These are phyloP conservation scores for Aricia agestis DNA, from an alignment of 1,140 invertebrate genomes.

Conservation along the genomic window DNA sequence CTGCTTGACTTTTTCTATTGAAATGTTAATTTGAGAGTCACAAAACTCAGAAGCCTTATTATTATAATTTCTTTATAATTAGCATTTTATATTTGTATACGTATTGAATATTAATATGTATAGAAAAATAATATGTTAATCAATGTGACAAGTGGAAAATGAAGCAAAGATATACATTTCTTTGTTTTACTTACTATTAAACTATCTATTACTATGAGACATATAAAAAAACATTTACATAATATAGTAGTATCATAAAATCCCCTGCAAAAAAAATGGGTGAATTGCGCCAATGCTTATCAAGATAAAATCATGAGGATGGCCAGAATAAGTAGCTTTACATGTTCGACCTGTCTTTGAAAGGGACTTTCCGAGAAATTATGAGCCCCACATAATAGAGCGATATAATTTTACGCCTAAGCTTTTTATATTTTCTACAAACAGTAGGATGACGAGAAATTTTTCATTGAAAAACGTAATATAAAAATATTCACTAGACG, in stretches of 20 bases:
- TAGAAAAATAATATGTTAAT: too few relatives aligned
- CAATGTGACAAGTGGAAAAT: too few relatives aligned
- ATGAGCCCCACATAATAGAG: slow-evolving; percentile 2
- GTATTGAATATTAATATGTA: too few relatives aligned
- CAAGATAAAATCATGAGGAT: neutral
- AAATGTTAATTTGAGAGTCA: neutral
- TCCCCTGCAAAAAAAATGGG: too few relatives aligned
- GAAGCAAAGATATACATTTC: too few relatives aligned
- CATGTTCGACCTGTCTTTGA: neutral
- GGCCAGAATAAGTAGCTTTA: neutral
- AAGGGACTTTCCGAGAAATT: neutral
- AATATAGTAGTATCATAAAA: too few relatives aligned
- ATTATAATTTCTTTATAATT: neutral
- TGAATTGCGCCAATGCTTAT: neutral
- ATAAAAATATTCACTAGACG: neutral
- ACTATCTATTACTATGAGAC: too few relatives aligned
- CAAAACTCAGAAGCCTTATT: neutral
- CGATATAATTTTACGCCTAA: neutral
- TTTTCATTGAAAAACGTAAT: neutral
- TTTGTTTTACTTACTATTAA: too few relatives aligned
- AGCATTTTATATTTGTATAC: too few relatives aligned
- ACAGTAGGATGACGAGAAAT: neutral
- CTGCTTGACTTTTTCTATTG: neutral
- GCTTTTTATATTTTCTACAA: slow-evolving; percentile 3
- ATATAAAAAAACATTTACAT: too few relatives aligned